Base-by-base conservation (phyloP, 2,797 vertebrate species). In the Chloroceryle amazona region DNA sequence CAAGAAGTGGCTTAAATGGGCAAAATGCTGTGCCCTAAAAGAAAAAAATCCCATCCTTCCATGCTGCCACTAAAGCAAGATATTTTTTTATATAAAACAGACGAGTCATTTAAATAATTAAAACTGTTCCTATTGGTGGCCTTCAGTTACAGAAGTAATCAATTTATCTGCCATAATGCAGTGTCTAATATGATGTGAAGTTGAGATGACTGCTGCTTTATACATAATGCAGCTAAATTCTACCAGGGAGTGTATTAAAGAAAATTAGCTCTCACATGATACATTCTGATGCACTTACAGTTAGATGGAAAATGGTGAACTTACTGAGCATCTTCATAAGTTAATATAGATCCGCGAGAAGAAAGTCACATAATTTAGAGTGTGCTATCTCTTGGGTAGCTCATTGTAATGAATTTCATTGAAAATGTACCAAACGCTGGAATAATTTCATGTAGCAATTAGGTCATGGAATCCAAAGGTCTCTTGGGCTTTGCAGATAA, bases 81-180 rank as follows among this genome's bases (percentile, higher is more conserved):
- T 4, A 58, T 72, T 93, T 87, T 26, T 78, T 6, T 76, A 16
- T 37, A 61, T 46, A 46, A 95, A 95, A n/a, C 55, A 76, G 82
- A 92, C 62, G 66, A 91, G 65, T 94, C 72, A 81, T 92, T 80
- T 90, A 90, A 94, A 68, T 90, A 49, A 90, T 95, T 74, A 87
- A 93, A 81, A 85, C 8, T 57, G 65, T 79, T 92, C 46, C 44
- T 89, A 19, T 78, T 0, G 0, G 39, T 94, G 66, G 71, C 79
- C 86, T 95, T 95, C 90, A 94, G 47, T 96, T 93, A 75, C 66
- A 78, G 47, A 58, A 65, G 73, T 71, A 96, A 96, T 97, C 92
- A 96, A 88, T 97, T 94, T 67, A 90, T 44, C 73, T 87, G 81
- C 86, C 39, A 60, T 93, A 90, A 89, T 61, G 78, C 52, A 66